Base-by-base conservation (phyloP, 2,113 vertebrate species). In the Catagonus wagneri region DNA sequence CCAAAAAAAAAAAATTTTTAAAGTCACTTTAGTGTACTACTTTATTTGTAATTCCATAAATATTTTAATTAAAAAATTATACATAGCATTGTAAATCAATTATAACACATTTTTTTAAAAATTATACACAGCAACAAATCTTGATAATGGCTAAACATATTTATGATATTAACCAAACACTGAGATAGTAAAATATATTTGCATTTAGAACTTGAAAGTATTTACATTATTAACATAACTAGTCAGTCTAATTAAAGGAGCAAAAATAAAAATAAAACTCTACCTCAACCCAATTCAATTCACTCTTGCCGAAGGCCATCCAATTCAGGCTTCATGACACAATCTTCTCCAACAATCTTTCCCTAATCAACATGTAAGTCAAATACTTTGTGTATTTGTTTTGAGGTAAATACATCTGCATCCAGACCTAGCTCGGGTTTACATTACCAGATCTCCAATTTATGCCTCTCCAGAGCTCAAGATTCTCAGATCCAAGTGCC, bases 21-120 rank as follows among this genome's bases (percentile, higher is more conserved):
- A 89, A 92, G 36, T 23, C 20, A 85, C 16, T 58, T 39, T 92
- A 74, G 83, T 27, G 23, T 65, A 74, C n/a, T 86, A 75, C 20
- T 76, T 68, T 86, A 69, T 74, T 58, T 74, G 25, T 34, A 93
- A 90, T 81, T 81, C 25, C 27, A 93, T 71, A 90, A 87, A 83
- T 44, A 85, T n/a, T 23, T 63, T 15, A 93, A 56, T 44, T 32
- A 36, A 66, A 81, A 76, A 93, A 44, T 75, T 61, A 74, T 4
- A 66, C 44, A 80, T 3, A 74, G 22, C 17, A 96, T 8, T 44
- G 44, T 44, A 44, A 44, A 44, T 44, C 44, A 44, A 44, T 44
- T 44, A 44, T 44, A 44, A n/a, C n/a, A n/a, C n/a, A n/a, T n/a
- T n/a, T n/a, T n/a, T n/a, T n/a, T n/a, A 66, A 81, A 76, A 93